Percentiles rank a stretch among this genome's conserved stretches.
Evolutionary conservation across 2,888 invertebrate genomes (phyloP).

Genomic region (Tinea pellionella): DNA sequence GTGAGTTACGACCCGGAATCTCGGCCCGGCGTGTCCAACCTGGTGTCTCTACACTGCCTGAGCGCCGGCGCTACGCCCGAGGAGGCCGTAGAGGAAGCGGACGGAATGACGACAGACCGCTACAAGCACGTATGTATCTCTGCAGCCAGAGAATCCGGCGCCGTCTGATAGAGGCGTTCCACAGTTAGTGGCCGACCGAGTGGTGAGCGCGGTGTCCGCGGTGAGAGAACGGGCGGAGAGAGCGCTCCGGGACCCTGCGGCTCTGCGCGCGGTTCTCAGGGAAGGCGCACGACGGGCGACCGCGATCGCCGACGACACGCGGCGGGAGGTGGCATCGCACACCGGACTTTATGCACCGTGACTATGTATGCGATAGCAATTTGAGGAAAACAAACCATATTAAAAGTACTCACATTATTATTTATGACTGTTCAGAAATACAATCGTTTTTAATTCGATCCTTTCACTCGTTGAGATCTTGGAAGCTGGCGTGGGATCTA

Average conservation of each 20-base stretch:
- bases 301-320: conserved; percentile 65
- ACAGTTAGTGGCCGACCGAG: not conserved
- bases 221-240: conserved; percentile 72
- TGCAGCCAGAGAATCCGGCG: not conserved
- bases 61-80: conserved; percentile 74
- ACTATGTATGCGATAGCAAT: not conserved
- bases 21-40: conserved; percentile 91
- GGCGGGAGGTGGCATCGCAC: conserved; percentile 71
- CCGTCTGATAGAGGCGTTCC: not conserved
- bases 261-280: conserved; percentile 72
- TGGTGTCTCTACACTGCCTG: conserved; percentile 85
- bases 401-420: too few species aligned
- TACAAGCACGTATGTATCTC: conserved; percentile 38
- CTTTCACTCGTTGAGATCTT: too few species aligned
- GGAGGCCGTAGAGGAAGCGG: conserved; percentile 75
- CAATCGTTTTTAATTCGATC: too few species aligned
- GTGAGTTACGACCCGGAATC: conserved; percentile 82
- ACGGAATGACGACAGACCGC: conserved; percentile 78
- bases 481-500: too few species aligned
- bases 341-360: conserved; percentile 40
- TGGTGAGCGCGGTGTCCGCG: conserved; percentile 53
- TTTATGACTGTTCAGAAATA: too few species aligned
- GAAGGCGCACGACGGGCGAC: conserved; percentile 78
- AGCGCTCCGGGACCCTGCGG: conserved; percentile 50
- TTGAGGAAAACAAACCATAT: too few species aligned